Evolutionary conservation across 2,888 invertebrate genomes (phyloP).

Genomic region (Andricus curvator): DNA sequence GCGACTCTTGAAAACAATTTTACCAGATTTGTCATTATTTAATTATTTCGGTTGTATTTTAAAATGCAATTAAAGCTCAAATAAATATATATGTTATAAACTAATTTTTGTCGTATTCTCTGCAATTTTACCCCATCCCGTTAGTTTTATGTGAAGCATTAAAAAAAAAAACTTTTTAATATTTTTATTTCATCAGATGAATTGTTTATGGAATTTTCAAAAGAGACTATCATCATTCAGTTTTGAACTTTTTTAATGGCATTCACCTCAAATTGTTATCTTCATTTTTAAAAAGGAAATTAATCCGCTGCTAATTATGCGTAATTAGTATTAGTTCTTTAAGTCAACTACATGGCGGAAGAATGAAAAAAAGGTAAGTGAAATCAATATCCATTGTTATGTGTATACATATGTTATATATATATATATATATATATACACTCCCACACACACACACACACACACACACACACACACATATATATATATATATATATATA

Average conservation of each 20-base stretch:
- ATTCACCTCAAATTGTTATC: too few species aligned
- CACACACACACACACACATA: too few species aligned
- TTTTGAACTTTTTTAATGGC: too few species aligned
- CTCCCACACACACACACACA: too few species aligned
- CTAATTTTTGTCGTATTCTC: slow-evolving; percentile 70
- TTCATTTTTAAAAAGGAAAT: too few species aligned
- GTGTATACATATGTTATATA: too few species aligned
- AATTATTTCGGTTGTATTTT: slow-evolving; percentile 91
- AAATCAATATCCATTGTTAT: background rate
- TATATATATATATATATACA: too few species aligned
- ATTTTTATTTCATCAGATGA: background rate
- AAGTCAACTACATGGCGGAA: background rate
- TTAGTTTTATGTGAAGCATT: background rate
- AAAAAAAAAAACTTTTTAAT: background rate
- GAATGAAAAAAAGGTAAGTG: background rate
- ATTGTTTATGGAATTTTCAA: background rate
- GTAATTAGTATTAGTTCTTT: background rate
- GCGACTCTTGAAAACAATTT: slow-evolving; percentile 85
- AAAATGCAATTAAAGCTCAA: slow-evolving; percentile 92
- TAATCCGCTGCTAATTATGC: background rate
- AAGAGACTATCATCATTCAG: too few species aligned
- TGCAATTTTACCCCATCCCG: background rate
- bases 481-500: too few species aligned
- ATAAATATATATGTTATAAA: slow-evolving; percentile 92
- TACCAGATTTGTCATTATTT: slow-evolving; percentile 90